Evolutionary conservation across 1,140 invertebrate species (phyloP).

Genomic region (Rhyacophila brunnea): DNA sequence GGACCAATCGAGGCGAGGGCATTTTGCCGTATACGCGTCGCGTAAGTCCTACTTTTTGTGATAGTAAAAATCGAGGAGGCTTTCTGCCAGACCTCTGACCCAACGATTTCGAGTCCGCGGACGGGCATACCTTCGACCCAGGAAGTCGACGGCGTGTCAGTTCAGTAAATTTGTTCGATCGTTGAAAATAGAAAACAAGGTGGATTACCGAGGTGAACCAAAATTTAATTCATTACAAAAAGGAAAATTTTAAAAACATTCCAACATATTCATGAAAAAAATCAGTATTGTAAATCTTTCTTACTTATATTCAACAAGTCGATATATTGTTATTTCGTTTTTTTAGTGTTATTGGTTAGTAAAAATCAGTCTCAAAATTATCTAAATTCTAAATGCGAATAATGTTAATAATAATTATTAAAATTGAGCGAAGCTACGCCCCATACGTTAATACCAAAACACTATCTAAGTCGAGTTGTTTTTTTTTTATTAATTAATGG

Average conservation of each 20-base stretch:
- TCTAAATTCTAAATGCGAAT: no score
- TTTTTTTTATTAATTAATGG: no score
- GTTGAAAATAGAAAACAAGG: background rate
- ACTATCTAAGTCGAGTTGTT: no score
- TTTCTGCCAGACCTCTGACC: no score
- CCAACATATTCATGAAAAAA: background rate
- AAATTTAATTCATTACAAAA: conserved; percentile 9
- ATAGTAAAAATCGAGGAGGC: background rate
- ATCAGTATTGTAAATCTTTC: background rate
- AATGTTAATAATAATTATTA: no score
- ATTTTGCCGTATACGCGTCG: conserved; percentile 23
- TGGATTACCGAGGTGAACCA: conserved; percentile 5
- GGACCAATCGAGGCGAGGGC: conserved; percentile 30
- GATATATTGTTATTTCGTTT: background rate
- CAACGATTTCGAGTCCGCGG: no score
- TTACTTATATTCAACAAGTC: background rate
- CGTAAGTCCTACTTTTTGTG: conserved; percentile 8
- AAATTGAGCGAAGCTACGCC: no score
- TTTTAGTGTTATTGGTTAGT: conserved; percentile 3
- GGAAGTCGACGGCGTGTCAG: background rate
- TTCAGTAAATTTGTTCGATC: conserved; percentile 1
- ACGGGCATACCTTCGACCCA: no score
- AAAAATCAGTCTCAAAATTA: background rate
- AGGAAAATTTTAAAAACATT: conserved; percentile 6
- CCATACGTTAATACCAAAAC: no score